phyloP scores from a whole-genome alignment of 2,888 invertebrate species.

The Lacanobia oleracea region DNA sequence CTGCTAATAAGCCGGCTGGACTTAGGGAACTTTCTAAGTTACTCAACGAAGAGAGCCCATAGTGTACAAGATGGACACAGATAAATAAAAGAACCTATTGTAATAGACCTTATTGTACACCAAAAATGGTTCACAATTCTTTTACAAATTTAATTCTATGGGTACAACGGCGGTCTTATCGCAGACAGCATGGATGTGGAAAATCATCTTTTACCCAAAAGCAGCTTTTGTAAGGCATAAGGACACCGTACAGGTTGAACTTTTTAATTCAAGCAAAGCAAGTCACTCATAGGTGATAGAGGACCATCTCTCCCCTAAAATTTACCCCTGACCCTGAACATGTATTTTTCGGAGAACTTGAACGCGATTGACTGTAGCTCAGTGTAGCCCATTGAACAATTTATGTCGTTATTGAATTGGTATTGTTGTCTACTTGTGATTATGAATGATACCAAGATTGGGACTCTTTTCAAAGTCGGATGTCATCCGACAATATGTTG shows the following conservation, averaged over 20 bases:
- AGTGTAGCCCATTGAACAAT: constrained; percentile 3
- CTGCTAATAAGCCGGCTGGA: neutral
- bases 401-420: constrained; percentile 36
- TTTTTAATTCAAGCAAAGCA: no score
- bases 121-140: no score
- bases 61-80: no score
- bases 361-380: neutral
- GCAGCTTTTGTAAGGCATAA: neutral
- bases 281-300: neutral
- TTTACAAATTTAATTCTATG: no score
- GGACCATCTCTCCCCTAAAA: neutral
- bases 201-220: neutral
- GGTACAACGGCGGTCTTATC: no score
- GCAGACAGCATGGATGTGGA: neutral
- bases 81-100: no score
- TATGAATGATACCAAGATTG: constrained; percentile 26
- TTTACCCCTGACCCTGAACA: neutral
- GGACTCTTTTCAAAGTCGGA: constrained; percentile 1
- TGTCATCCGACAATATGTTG: constrained; percentile 16
- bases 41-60: neutral
- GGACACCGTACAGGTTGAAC: neutral
- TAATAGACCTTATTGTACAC: no score
- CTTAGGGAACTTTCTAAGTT: no score
- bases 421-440: constrained; percentile 44
- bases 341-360: neutral